Conservation (phyloP, 1,140 invertebrate genomes). For the Tetragnatha versicolor region DNA sequence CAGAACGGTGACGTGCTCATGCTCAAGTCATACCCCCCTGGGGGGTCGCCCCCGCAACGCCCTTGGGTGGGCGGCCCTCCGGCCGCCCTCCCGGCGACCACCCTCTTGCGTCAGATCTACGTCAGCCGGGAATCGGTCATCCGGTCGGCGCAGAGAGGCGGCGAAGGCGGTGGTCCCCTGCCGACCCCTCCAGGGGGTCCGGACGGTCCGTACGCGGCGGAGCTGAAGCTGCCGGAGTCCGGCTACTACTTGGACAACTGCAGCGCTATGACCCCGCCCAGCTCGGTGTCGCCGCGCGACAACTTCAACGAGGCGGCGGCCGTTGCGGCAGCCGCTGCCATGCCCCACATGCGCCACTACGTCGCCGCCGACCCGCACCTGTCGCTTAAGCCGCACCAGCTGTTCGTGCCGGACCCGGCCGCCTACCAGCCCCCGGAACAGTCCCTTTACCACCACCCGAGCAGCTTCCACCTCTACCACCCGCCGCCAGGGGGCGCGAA, state of each 20-base stretch:
- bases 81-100: slow-evolving; percentile 74
- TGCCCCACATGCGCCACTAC: slow-evolving; percentile 55
- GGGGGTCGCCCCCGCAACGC: background rate
- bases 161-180: slow-evolving; percentile 71
- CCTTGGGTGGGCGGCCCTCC: slow-evolving; percentile 84
- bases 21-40: slow-evolving; percentile 35
- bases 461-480: slow-evolving; percentile 54
- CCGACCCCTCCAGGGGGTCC: slow-evolving; percentile 77
- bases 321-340: slow-evolving; percentile 40
- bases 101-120: slow-evolving; percentile 86
- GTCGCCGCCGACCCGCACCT: slow-evolving; percentile 66
- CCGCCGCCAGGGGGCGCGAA: slow-evolving; percentile 38
- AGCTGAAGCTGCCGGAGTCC: slow-evolving; percentile 6
- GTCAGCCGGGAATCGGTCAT: slow-evolving; percentile 94
- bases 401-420: slow-evolving; percentile 53
- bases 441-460: slow-evolving; percentile 45
- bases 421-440: slow-evolving; percentile 9
- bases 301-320: slow-evolving; percentile 68
- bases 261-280: slow-evolving; percentile 94
- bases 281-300: slow-evolving; percentile 90
- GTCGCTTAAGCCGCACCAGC: slow-evolving; percentile 85
- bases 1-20: slow-evolving; percentile 42
- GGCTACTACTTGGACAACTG: slow-evolving; percentile 62
- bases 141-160: slow-evolving; percentile 68
- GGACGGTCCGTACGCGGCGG: slow-evolving; percentile 24